These are phyloP conservation scores for Gallinago media DNA, from an alignment of 2,113 vertebrate species.

Conservation along the genomic window DNA sequence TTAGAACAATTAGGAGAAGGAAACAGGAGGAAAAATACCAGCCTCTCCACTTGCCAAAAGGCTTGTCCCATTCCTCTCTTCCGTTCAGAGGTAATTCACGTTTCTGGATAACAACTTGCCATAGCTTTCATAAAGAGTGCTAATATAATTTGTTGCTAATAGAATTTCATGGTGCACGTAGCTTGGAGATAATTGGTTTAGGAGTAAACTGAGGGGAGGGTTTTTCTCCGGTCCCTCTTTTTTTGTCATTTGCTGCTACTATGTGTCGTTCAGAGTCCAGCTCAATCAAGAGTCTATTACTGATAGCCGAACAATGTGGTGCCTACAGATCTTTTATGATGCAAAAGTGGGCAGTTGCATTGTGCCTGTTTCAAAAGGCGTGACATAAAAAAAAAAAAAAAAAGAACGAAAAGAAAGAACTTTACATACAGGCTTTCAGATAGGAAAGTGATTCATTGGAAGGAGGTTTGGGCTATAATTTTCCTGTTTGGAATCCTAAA, in stretches of 20 bases:
- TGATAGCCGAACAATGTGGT: slow-evolving; percentile 56
- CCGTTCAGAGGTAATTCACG: background rate
- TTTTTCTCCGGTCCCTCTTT: slow-evolving; percentile 31
- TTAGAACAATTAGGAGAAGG: slow-evolving; percentile 7
- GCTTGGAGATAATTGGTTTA: slow-evolving; percentile 39
- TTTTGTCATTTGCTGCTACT: slow-evolving; percentile 49
- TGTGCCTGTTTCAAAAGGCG: slow-evolving; percentile 49
- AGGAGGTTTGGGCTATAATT: slow-evolving; percentile 1
- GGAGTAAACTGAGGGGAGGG: slow-evolving; percentile 31
- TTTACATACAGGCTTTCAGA: background rate
- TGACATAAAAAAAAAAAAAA: background rate
- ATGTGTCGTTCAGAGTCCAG: slow-evolving; percentile 17
- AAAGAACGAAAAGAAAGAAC: background rate
- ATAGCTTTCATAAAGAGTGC: slow-evolving; percentile 1
- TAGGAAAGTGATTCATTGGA: background rate
- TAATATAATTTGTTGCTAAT: slow-evolving; percentile 36
- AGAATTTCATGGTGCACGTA: slow-evolving; percentile 37
- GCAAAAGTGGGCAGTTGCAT: slow-evolving; percentile 49
- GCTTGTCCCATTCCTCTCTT: slow-evolving; percentile 2
- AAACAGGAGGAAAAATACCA: slow-evolving; percentile 7
- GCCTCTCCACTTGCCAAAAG: background rate
- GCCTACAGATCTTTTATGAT: slow-evolving; percentile 58
- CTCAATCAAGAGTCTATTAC: slow-evolving; percentile 56
- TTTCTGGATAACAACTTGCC: background rate
- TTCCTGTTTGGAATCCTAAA: slow-evolving; percentile 18